These are phyloP conservation scores for Limenitis camilla DNA, from an alignment of 2,888 invertebrate species.

Conservation along the genomic window DNA sequence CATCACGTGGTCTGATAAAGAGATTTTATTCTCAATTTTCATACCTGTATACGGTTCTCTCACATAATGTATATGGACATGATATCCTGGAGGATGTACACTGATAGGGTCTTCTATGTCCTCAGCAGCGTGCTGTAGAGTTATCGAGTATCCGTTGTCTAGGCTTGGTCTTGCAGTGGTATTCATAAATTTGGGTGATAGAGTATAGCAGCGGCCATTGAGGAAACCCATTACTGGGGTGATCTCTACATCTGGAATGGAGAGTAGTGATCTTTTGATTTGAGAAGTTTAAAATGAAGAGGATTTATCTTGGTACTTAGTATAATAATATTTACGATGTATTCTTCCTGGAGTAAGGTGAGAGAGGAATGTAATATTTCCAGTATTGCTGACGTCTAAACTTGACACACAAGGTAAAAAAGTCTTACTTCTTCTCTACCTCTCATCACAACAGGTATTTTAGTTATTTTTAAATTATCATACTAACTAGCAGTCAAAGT, in stretches of 20 bases:
- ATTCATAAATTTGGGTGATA: constrained; percentile 57
- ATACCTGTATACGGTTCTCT: constrained; percentile 77
- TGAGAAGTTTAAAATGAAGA: no score
- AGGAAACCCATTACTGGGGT: constrained; percentile 65
- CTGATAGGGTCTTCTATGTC: constrained; percentile 45
- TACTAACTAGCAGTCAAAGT: constrained; percentile 52
- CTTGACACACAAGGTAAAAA: no score
- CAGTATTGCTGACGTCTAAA: no score
- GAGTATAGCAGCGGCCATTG: constrained; percentile 76
- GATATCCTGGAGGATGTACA: constrained; percentile 70
- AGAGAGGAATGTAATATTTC: no score
- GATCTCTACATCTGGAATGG: constrained; percentile 62
- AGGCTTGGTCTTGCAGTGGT: constrained; percentile 52
- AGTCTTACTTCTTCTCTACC: background rate
- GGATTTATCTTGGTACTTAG: no score
- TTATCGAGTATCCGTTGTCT: constrained; percentile 74
- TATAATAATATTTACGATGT: no score
- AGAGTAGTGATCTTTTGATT: background rate
- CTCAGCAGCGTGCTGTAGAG: constrained; percentile 64
- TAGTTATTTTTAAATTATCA: background rate
- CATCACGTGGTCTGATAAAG: no score
- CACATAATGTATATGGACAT: constrained; percentile 75
- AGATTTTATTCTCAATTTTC: no score
- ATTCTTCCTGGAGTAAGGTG: no score
- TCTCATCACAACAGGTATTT: background rate